phyloP scores from a whole-genome alignment of 2,113 vertebrate species.

The Pteropus alecto region DNA sequence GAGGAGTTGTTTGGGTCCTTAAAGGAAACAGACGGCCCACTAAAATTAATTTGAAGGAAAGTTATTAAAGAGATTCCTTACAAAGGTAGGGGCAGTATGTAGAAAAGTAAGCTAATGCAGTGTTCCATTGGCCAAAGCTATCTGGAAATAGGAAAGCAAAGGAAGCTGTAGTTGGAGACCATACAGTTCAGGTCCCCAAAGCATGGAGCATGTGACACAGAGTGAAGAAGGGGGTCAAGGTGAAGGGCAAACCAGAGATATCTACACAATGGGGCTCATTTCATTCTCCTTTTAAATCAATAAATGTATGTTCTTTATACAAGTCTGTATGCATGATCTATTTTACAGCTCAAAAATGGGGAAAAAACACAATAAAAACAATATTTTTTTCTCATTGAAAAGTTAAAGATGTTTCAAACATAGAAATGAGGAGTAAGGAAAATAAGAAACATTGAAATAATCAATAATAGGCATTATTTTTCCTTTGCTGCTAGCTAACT shows the following conservation, averaged over 20 bases:
- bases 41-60: background rate
- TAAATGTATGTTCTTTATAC: background rate
- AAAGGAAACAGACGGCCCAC: background rate
- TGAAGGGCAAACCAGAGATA: background rate
- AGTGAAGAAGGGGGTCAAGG: background rate
- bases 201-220: accelerated
- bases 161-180: background rate
- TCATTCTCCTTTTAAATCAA: background rate
- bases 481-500: background rate
- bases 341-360: background rate
- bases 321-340: background rate
- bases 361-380: background rate
- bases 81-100: background rate
- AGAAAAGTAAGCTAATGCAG: background rate
- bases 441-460: background rate
- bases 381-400: background rate
- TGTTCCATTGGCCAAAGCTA: background rate
- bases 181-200: background rate
- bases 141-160: background rate
- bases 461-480: background rate
- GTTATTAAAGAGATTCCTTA: background rate
- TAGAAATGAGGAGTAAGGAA: background rate
- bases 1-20: background rate
- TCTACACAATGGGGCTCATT: background rate
- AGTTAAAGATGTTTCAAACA: background rate